Conservation (phyloP, 2,797 vertebrate species). For the Threskiornis aethiopicus region DNA sequence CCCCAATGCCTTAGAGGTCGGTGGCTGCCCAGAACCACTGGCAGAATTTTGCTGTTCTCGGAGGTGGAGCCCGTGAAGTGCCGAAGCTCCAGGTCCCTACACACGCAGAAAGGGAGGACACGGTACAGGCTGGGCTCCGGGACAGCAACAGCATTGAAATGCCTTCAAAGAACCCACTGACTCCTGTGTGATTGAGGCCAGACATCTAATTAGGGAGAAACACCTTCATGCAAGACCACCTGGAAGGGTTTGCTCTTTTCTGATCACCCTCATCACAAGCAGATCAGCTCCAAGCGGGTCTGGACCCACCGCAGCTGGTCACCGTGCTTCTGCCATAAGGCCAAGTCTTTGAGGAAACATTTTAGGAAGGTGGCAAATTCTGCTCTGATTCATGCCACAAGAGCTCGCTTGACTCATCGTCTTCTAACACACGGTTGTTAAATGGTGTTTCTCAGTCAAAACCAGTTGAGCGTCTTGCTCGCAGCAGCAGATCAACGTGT, state of each 20-base stretch:
- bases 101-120: fast-evolving
- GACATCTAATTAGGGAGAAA: not conserved
- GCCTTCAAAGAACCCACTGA: not conserved
- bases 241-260: not conserved
- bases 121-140: not conserved
- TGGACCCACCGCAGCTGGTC: too few species aligned
- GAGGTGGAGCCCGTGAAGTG: fast-evolving
- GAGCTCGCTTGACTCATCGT: not conserved
- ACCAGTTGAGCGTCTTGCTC: not conserved
- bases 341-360: not conserved
- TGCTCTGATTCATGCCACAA: not conserved
- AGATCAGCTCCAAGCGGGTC: not conserved
- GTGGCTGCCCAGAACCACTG: not conserved
- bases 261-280: not conserved
- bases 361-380: not conserved
- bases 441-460: not conserved
- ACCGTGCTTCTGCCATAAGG: not conserved
- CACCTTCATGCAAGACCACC: not conserved
- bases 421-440: not conserved
- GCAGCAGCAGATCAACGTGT: fast-evolving
- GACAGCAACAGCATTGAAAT: not conserved
- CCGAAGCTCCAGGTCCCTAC: not conserved
- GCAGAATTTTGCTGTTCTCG: not conserved
- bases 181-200: not conserved
- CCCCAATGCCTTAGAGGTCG: fast-evolving